These are phyloP conservation scores for Drosophila busckii DNA, from an alignment of 1,140 invertebrate species.

Conservation along the genomic window DNA sequence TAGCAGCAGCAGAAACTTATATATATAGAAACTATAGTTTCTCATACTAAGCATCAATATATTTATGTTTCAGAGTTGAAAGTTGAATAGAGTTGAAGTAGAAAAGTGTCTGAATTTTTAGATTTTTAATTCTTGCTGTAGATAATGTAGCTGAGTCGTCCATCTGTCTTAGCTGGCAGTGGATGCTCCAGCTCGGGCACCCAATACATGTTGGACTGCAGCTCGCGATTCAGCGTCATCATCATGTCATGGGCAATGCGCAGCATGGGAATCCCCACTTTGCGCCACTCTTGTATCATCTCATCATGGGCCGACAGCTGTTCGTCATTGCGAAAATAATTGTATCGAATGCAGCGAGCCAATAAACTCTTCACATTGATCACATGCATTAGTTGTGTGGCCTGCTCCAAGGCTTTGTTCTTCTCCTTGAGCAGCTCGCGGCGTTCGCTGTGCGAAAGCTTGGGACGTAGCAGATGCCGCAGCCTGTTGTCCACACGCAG, in stretches of 20 bases:
- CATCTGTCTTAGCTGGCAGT: background rate
- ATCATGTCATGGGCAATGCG: conserved; percentile 45
- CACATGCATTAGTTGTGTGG: conserved; percentile 3
- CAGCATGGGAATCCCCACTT: background rate
- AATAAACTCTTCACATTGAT: conserved; percentile 23
- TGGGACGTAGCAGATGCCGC: conserved; percentile 34
- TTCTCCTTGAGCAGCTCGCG: background rate
- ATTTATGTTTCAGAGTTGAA: too few species aligned
- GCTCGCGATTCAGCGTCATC: conserved; percentile 21
- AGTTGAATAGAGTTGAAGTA: too few species aligned
- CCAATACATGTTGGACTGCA: too few species aligned
- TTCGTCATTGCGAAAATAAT: conserved; percentile 21
- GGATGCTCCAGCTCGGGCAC: conserved; percentile 8
- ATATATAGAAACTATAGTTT: too few species aligned
- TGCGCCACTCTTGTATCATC: background rate
- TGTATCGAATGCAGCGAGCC: conserved; percentile 22
- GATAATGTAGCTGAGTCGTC: conserved; percentile 33
- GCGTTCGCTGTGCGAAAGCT: background rate
- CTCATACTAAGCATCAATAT: too few species aligned
- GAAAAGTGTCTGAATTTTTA: too few species aligned
- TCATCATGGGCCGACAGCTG: conserved; percentile 21
- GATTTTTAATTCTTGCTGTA: conserved; percentile 29
- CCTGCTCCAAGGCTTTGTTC: background rate
- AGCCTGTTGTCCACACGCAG: conserved; percentile 11
- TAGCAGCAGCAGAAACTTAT: too few species aligned